A percentile compares a stretch with the other conserved stretches of the same genome.
phyloP scores from a whole-genome alignment of 2,113 vertebrate species.

The Corythornis madagascariensis region DNA sequence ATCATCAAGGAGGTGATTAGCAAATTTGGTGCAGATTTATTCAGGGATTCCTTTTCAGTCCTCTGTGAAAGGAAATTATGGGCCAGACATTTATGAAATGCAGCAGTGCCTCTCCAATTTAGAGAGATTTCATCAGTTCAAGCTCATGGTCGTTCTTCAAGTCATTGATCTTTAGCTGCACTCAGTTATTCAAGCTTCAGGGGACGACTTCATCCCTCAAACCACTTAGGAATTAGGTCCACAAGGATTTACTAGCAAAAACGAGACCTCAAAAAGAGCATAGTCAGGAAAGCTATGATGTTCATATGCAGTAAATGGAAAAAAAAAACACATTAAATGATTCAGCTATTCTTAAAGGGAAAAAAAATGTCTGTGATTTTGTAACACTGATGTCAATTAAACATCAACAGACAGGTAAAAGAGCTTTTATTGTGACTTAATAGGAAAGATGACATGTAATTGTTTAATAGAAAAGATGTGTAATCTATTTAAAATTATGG shows the following conservation, averaged over 20 bases:
- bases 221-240: not conserved
- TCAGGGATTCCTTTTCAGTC: not conserved
- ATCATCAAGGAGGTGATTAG: not conserved
- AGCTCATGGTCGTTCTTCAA: not conserved
- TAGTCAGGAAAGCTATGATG: not conserved
- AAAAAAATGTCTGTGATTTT: constrained; percentile 25
- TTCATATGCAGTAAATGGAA: not conserved
- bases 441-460: constrained; percentile 43
- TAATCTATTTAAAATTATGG: constrained; percentile 69
- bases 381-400: constrained; percentile 10
- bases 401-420: constrained; percentile 24
- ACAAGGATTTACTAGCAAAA: not conserved
- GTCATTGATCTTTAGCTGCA: not conserved
- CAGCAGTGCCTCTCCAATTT: not conserved
- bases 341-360: constrained; percentile 1
- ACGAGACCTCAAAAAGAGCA: not conserved
- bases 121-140: not conserved
- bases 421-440: constrained; percentile 38
- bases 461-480: constrained; percentile 22
- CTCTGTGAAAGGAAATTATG: not conserved
- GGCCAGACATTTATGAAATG: not conserved
- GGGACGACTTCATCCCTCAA: accelerated
- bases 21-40: not conserved
- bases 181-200: not conserved
- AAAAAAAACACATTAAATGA: not conserved